phyloP scores from a whole-genome alignment of 2,113 vertebrate species.

The Pristiophorus japonicus region DNA sequence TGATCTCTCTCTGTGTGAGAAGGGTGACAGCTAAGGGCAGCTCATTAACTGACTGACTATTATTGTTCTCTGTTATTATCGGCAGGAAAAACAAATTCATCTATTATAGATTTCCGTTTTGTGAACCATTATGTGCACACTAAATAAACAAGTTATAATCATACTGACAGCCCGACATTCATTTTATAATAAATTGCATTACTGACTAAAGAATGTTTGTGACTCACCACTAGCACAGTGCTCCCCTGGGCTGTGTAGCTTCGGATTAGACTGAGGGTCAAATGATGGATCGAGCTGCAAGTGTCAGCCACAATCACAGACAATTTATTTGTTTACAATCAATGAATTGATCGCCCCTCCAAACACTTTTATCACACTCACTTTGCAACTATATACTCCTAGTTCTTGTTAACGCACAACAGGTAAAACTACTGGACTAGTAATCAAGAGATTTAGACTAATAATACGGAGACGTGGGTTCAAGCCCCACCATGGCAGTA shows the following conservation, averaged over 20 bases:
- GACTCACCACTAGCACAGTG: background rate
- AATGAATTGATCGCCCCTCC: background rate
- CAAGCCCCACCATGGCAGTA: too few relatives aligned
- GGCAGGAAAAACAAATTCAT: background rate
- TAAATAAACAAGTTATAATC: background rate
- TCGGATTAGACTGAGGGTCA: background rate
- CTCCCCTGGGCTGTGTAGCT: background rate
- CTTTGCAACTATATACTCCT: background rate
- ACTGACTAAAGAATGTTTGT: background rate
- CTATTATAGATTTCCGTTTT: background rate
- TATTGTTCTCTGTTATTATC: background rate
- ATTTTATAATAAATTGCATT: constrained; percentile 25
- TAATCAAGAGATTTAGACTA: too few relatives aligned
- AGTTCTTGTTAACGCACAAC: background rate
- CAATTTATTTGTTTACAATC: background rate
- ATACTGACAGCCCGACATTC: background rate
- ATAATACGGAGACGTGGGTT: too few relatives aligned
- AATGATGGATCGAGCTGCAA: background rate
- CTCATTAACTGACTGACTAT: constrained; percentile 1
- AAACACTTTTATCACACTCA: background rate
- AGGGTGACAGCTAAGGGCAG: background rate
- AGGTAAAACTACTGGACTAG: background rate
- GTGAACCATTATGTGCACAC: background rate
- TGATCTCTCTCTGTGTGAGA: background rate
- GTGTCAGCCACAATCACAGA: background rate